Conservation (phyloP, 2,797 vertebrate species). For the Vespertilio murinus region DNA sequence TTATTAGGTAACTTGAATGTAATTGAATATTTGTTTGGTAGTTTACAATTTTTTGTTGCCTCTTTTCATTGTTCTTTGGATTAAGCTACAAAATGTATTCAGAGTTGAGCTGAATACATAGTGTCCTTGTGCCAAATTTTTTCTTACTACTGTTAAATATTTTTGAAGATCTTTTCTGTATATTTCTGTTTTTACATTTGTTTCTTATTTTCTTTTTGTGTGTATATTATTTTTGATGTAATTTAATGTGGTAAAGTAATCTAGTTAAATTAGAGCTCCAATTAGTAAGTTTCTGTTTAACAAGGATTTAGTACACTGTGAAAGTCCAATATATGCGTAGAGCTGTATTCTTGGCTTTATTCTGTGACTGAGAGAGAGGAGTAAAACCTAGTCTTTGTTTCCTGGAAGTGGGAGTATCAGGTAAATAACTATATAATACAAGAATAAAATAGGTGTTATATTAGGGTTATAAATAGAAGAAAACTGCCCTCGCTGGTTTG, state of each 20-base stretch:
- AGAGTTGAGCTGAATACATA: background rate
- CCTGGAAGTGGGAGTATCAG: background rate
- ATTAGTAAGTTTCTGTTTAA: background rate
- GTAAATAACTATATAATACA: background rate
- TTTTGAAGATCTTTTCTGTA: background rate
- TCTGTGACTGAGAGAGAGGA: background rate
- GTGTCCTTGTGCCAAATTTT: background rate
- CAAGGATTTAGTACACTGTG: background rate
- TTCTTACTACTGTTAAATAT: background rate
- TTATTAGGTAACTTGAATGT: constrained; percentile 11
- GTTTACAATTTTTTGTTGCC: background rate
- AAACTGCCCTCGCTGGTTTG: background rate
- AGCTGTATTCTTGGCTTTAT: background rate
- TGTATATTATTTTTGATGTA: background rate
- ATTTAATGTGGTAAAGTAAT: background rate
- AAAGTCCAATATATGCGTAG: background rate
- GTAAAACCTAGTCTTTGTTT: background rate
- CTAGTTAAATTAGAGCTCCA: background rate
- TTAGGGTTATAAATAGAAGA: background rate
- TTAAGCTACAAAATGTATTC: background rate
- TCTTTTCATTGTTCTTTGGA: background rate
- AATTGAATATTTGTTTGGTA: constrained; percentile 31
- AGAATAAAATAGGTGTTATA: background rate
- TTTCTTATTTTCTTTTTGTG: background rate
- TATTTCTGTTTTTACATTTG: background rate